Percentiles rank a stretch among this genome's conserved stretches.
Conservation (phyloP, 2,888 invertebrate genomes). For the Paralinhomoeus sp. region DNA sequence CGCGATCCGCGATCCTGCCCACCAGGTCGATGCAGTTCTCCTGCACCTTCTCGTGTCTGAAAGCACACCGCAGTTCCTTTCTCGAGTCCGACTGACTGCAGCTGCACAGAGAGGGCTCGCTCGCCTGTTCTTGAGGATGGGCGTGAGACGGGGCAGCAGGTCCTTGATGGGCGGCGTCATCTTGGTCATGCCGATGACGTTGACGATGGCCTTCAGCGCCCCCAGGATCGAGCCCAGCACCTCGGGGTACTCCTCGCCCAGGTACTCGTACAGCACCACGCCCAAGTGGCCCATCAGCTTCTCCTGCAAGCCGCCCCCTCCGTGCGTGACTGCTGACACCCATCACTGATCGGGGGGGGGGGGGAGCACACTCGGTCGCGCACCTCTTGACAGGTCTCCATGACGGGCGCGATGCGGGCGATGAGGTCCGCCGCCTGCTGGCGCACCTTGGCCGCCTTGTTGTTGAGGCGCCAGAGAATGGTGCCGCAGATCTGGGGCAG, state of each 20-base stretch:
- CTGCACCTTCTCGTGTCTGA: slow-evolving; percentile 55
- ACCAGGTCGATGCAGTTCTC: slow-evolving; percentile 99
- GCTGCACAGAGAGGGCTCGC: slow-evolving; percentile 1
- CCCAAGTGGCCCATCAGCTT: slow-evolving; percentile 99
- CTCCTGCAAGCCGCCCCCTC: slow-evolving; percentile 47
- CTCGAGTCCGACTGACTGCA: no score
- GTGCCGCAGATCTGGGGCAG: slow-evolving; percentile 99
- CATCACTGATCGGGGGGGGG: no score
- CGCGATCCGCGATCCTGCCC: slow-evolving; percentile 91
- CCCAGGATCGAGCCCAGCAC: slow-evolving; percentile 92
- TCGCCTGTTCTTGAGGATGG: slow-evolving; percentile 82
- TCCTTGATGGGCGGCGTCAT: slow-evolving; percentile 99
- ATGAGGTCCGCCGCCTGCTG: slow-evolving; percentile 98
- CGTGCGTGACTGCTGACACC: no score
- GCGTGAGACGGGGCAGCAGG: slow-evolving; percentile 76
- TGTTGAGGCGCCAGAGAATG: slow-evolving; percentile 94
- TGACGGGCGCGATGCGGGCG: slow-evolving; percentile 82
- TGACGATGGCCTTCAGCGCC: slow-evolving; percentile 93
- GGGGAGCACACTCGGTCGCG: no score
- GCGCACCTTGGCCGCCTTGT: slow-evolving; percentile 91
- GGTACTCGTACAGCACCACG: slow-evolving; percentile 89
- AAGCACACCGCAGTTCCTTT: no score
- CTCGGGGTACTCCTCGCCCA: slow-evolving; percentile 98
- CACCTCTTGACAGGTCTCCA: slow-evolving; percentile 96
- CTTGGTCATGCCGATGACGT: slow-evolving; percentile 99